phyloP scores from a whole-genome alignment of 2,888 invertebrate genomes.

The Acanthosepion esculentum region DNA sequence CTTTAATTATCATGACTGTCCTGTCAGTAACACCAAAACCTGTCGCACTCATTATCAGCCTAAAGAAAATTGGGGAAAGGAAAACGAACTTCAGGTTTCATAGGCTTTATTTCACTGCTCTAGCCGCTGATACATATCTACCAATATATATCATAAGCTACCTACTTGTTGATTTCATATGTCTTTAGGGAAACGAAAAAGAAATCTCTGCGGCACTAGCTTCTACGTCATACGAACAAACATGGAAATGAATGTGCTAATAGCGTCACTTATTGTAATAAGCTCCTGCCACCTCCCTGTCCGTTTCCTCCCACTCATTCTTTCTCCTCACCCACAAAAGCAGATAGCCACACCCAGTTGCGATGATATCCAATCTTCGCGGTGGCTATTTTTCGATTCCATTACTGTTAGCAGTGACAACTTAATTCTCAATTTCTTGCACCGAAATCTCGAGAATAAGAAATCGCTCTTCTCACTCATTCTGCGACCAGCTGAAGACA shows the following conservation, averaged over 20 bases:
- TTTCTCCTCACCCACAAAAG: not conserved
- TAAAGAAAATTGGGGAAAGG: too few relatives aligned
- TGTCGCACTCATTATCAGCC: too few relatives aligned
- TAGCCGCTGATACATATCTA: too few relatives aligned
- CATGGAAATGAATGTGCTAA: not conserved
- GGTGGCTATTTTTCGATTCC: not conserved
- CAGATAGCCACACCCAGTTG: not conserved
- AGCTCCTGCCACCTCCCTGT: not conserved
- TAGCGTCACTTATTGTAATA: not conserved
- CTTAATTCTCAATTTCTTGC: conserved; percentile 9
- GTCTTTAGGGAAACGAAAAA: not conserved
- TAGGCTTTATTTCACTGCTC: too few relatives aligned
- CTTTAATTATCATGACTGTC: too few relatives aligned
- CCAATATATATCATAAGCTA: too few relatives aligned
- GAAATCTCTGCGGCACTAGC: not conserved
- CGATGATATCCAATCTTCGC: not conserved
- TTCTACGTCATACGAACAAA: not conserved
- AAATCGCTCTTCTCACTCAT: not conserved
- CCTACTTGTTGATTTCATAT: not conserved
- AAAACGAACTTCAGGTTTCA: too few relatives aligned
- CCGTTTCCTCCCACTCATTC: not conserved
- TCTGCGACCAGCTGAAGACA: not conserved
- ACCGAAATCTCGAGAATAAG: not conserved
- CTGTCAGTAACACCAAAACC: too few relatives aligned
- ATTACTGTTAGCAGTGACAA: not conserved